Evolutionary conservation across 1,140 invertebrate species (phyloP).

Genomic region (Psilanteris sp.): DNA sequence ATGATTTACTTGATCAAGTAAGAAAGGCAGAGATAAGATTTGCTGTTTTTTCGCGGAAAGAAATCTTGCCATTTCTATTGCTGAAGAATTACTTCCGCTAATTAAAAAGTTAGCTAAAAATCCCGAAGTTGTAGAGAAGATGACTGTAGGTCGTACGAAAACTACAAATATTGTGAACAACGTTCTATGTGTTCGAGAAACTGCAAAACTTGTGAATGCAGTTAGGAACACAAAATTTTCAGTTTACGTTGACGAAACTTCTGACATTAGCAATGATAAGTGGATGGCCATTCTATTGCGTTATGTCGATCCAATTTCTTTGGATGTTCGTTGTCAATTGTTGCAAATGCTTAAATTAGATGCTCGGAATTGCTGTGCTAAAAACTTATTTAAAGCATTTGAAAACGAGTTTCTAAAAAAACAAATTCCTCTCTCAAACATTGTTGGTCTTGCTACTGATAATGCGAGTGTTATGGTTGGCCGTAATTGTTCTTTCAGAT

Average conservation of each 20-base stretch:
- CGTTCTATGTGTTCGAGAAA: conserved; percentile 15
- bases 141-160: too few relatives aligned
- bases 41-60: too few relatives aligned
- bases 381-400: conserved; percentile 14
- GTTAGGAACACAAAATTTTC: conserved; percentile 13
- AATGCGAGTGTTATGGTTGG: conserved; percentile 25
- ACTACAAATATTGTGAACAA: too few relatives aligned
- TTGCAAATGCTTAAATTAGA: conserved; percentile 19
- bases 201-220: background rate
- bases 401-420: conserved; percentile 3
- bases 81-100: too few relatives aligned
- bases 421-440: conserved; percentile 31
- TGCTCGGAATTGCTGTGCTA: conserved; percentile 17
- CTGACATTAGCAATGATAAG: conserved; percentile 13
- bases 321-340: background rate
- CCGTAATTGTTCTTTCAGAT: conserved; percentile 17
- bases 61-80: too few relatives aligned
- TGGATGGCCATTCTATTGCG: conserved; percentile 15
- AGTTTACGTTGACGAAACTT: conserved; percentile 15
- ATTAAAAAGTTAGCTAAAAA: too few relatives aligned
- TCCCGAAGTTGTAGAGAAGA: too few relatives aligned
- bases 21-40: too few relatives aligned
- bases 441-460: conserved; percentile 15
- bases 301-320: conserved; percentile 11
- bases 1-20: too few relatives aligned